Base-by-base conservation (phyloP, 1,140 invertebrate genomes). In the Wasmannia auropunctata region DNA sequence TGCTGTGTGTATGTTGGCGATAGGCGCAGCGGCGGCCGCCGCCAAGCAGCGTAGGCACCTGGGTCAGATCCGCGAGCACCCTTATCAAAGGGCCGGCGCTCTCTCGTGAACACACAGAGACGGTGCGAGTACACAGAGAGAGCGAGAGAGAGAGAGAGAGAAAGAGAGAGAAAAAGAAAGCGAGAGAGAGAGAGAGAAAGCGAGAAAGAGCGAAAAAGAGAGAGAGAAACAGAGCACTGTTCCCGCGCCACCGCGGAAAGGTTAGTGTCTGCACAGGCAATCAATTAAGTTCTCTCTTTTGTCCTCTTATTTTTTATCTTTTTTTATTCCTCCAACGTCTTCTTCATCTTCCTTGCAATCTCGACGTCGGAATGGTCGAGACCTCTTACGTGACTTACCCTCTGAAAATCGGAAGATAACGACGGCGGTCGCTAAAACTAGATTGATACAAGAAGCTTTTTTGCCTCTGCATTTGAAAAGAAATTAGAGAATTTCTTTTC, bases 61-160 rank as follows among this genome's bases (percentile, higher is more conserved):
- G 96, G 96, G 97, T 96, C 97, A 97, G 96, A 97, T 98, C 95
- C 96, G 97, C 96, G 98, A 98, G 96, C 98, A 98, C 97, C 98
- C 98, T 95, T 98, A 98, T 96, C 98, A 98, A 97, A 98, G 98
- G 96, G 97, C 98, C 94, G 97, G 97, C 95, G 97, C 97, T 96
- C 96, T 97, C 95, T 97, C 97, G 95, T 97, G 96, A 96, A 95
- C 93, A 88, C 91, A 85, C 87, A 89, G 92, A 83, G 67, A 83
- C 77, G 65, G n/a, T 54, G 40, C 79, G 67, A 77, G 67, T 74
- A 83, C 43, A 46, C 65, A 81, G 56, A 69, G 65, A 81, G 79
- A 81, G 49, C 22, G 79, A 56, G 51, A 56, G 49, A 54, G 63
- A 28, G 63, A 81, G 65, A 69, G 37, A 70, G 25, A 70, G 6